Base-by-base conservation (phyloP, 2,888 invertebrate genomes). In the Acheta domesticus region DNA sequence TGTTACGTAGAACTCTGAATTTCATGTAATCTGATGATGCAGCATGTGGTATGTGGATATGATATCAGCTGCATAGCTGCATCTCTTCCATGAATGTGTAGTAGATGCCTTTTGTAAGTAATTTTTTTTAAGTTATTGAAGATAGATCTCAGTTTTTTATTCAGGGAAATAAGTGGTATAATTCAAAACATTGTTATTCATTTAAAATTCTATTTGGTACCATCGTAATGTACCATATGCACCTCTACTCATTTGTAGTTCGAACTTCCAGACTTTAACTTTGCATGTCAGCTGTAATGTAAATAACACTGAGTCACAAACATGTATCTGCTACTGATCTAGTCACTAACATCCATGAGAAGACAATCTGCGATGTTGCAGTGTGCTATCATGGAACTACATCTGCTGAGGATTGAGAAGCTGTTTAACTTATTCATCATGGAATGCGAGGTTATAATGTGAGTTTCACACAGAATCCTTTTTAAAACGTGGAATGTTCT, bases 41-140 rank as follows among this genome's bases (percentile, higher is more conserved):
- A 62, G 62, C 62, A 62, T 62, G 62, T n/a, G n/a, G 62, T 62
- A 62, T 62, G 62, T 62, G 62, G n/a, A 62, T 62, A 62, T 62
- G 62, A 62, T 19, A 62, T 62, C 62, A 62, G 62, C 62, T 62
- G 62, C 62, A 62, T 62, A 19, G 62, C 62, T 62, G 62, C n/a
- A 62, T 62, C 62, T 62, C 62, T 19, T 36, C 36, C 36, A 8
- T 36, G 36, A 36, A 36, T 36, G 36, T 36, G 8, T 36, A 36
- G 36, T 36, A 36, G 36, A 36, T 36, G 36, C 36, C 36, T 36
- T 36, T 36, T 36, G 36, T 36, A 36, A 36, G 36, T 36, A 36
- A 36, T 36, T 36, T 36, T n/a, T 36, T 36, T 36, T 36, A 36
- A 36, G 36, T 36, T 36, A 36, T 36, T 36, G 36, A 36, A 36